Percentiles rank a stretch among this genome's conserved stretches.
These are phyloP conservation scores for Salvelinus sp. DNA, from an alignment of 2,113 vertebrate species.

Conservation along the genomic window DNA sequence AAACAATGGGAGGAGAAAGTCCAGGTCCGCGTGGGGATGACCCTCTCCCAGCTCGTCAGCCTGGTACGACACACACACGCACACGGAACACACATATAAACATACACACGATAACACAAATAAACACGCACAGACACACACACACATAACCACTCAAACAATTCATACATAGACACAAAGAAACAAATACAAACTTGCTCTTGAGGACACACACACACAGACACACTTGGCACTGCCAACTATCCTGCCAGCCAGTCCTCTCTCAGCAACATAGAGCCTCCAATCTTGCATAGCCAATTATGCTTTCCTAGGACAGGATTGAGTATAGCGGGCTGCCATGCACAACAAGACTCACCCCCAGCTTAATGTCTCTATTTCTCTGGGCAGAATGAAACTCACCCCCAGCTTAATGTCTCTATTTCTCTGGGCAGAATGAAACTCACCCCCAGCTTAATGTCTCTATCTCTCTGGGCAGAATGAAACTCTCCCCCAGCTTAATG, in stretches of 20 bases:
- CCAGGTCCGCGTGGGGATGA: slow-evolving; percentile 83
- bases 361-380: too few relatives aligned
- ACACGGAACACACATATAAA: slow-evolving; percentile 1
- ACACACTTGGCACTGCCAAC: neutral
- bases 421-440: too few relatives aligned
- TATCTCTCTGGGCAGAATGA: too few relatives aligned
- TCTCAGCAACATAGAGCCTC: slow-evolving; percentile 7
- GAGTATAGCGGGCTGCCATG: slow-evolving; percentile 26
- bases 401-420: too few relatives aligned
- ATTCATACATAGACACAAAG: too few relatives aligned
- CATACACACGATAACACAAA: slow-evolving; percentile 38
- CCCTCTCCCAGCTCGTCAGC: slow-evolving; percentile 85
- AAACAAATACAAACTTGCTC: too few relatives aligned
- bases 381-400: too few relatives aligned
- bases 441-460: too few relatives aligned
- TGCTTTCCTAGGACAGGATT: slow-evolving; percentile 23
- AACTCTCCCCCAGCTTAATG: too few relatives aligned
- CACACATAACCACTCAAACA: too few relatives aligned
- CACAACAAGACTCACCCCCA: neutral
- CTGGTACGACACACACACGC: slow-evolving; percentile 74
- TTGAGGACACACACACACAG: neutral
- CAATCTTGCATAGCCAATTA: slow-evolving; percentile 29
- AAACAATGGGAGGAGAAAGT: slow-evolving; percentile 76
- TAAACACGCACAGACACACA: too few relatives aligned
- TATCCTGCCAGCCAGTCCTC: neutral